A percentile compares a stretch with the other conserved stretches of the same genome.
These are phyloP conservation scores for Aleadryas rufinucha DNA, from an alignment of 2,113 vertebrate species.

Conservation along the genomic window DNA sequence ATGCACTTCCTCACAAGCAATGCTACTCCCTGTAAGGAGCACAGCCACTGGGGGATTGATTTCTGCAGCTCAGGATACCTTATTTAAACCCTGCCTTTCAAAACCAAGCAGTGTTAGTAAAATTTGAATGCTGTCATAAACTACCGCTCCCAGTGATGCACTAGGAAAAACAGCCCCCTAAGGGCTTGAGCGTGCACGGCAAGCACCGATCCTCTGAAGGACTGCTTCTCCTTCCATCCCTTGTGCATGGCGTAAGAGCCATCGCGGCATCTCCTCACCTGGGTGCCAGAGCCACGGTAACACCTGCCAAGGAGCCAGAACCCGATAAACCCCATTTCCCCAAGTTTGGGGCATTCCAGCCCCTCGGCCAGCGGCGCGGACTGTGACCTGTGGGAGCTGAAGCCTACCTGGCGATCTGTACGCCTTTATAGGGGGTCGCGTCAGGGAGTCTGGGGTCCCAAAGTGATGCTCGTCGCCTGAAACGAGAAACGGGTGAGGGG, in stretches of 20 bases:
- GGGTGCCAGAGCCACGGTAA: rapidly evolving
- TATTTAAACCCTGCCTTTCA: neutral
- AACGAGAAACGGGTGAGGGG: neutral
- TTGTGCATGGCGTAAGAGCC: rapidly evolving
- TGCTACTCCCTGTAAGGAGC: rapidly evolving
- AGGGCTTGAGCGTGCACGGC: neutral
- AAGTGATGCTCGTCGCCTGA: neutral
- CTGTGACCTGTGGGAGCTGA: rapidly evolving
- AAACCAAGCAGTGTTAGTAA: neutral
- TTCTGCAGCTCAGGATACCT: neutral
- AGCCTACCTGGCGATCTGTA: conserved; percentile 45
- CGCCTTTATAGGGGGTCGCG: conserved; percentile 58
- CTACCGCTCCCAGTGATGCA: rapidly evolving
- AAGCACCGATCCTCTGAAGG: rapidly evolving
- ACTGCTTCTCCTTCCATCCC: rapidly evolving
- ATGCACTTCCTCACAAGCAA: rapidly evolving
- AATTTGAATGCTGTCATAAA: neutral
- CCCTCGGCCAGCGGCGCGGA: neutral
- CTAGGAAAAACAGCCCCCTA: neutral
- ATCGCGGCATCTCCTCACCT: rapidly evolving
- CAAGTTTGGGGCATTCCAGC: neutral
- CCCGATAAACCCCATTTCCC: rapidly evolving
- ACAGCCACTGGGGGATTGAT: rapidly evolving
- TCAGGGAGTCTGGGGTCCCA: neutral
- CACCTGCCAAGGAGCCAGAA: neutral